Evolutionary conservation across 92 coral and sea anemone species (phyloP).

Genomic region (Ricordea florida): DNA sequence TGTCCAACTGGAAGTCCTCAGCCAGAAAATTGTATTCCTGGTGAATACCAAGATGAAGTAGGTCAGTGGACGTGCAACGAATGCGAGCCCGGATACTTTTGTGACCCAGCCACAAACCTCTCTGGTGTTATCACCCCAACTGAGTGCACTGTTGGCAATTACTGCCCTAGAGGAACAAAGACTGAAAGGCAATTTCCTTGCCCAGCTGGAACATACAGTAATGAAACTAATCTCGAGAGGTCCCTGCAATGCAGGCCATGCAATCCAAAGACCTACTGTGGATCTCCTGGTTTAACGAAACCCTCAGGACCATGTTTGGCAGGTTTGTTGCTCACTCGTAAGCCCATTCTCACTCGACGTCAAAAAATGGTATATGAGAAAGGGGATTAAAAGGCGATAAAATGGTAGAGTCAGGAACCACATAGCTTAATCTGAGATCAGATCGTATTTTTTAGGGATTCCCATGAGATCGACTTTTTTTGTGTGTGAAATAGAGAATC

Average conservation of each 20-base stretch:
- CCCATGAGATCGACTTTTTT: no score
- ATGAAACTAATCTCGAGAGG: constrained; percentile 64
- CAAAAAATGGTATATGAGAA: no score
- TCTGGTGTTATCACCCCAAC: constrained; percentile 86
- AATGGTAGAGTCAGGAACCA: no score
- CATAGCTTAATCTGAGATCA: no score
- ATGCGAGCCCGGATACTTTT: constrained; percentile 82
- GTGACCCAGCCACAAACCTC: constrained; percentile 69
- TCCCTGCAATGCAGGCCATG: constrained; percentile 69
- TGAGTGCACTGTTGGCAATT: constrained; percentile 91
- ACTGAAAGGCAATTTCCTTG: constrained; percentile 82
- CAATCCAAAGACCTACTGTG: constrained; percentile 84
- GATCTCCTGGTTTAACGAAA: constrained; percentile 69
- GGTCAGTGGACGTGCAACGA: constrained; percentile 82
- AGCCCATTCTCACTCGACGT: not conserved
- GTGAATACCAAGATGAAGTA: constrained; percentile 86
- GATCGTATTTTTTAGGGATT: no score
- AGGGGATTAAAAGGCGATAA: no score
- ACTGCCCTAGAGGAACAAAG: constrained; percentile 89
- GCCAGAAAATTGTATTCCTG: constrained; percentile 81
- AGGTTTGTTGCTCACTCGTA: no score
- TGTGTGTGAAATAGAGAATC: no score
- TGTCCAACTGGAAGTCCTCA: constrained; percentile 85
- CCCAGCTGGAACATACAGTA: constrained; percentile 91
- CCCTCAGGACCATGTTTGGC: constrained; percentile 81